Evolutionary conservation across 2,888 invertebrate genomes (phyloP), one percentile per base, ranked within the genome.

Genomic region (Cheiracanthium punctorium): DNA sequence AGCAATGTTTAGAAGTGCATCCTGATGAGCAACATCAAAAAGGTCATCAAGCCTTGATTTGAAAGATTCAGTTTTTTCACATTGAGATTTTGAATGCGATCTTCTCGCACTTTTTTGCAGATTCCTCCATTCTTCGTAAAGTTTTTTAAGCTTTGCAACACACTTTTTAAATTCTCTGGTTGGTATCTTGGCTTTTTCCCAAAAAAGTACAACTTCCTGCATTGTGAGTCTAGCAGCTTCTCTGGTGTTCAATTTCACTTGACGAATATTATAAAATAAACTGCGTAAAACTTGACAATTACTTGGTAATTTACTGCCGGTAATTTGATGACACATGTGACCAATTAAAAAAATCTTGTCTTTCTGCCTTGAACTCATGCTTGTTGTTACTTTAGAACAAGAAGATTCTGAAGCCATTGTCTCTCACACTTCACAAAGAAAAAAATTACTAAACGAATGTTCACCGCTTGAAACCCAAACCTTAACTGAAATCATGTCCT

Each of bases 171-270:
- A 2, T 28, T 67, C 7, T 67, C n/a, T 67, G 8, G 29, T 67
- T 29, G 67, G 67, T 67, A 67, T 67, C 67, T 67, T 20, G 24
- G 67, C 67, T 28, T 67, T 67, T 7, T 67, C 29, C 67, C 67
- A 67, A 67, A 67, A 67, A 20, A 67, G 8, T 1, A 67, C 29
- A 67, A 67, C 67, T 67, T 67, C 67, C 67, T 67, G 28, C 5
- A 67, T 30, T 67, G 24, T 67, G n/a, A 67, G 67, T 14, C 1
- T 67, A 29, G 67, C 28, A 67, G 67, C 30, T 10, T 67, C 67
- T 67, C 67, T 67, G 67, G 30, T 28, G 30, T 30, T 67, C 30
- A 67, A 30, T 67, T 30, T 67, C 2, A 67, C 67, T 67, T 67
- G 67, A 29, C 67, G 29, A 28, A 29, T 29, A n/a, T 67, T 67